Evolutionary conservation across 2,797 vertebrate genomes (phyloP), one percentile per base, ranked within the genome.

Genomic region (Sebastes umbrosus): DNA sequence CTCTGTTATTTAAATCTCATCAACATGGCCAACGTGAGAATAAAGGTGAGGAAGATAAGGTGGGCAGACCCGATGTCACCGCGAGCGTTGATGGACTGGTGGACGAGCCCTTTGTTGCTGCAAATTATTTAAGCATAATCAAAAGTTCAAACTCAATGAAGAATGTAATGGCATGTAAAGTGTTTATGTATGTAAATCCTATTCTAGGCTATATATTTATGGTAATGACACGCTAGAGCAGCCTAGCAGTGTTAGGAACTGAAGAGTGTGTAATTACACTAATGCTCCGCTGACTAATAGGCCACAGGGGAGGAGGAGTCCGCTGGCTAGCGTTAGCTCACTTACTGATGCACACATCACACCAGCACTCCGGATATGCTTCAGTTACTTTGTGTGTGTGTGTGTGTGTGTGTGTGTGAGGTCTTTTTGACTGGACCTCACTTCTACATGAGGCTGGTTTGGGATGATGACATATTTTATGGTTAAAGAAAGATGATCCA

Each of bases 251-350:
- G 22, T 85, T 85, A 82, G 83, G 83, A 93, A 87, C 83, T 91
- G 89, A 94, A 82, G 79, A 92, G 90, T 94, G 91, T 93, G 92
- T 94, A 94, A 95, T 94, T 94, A 94, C 91, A 93, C 90, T 92
- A 92, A 93, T 93, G 91, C 93, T 91, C 88, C 31, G 7, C 88
- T 92, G 90, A 84, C 86, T 93, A 92, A 94, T 90, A 84, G 93
- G 88, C 92, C 93, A 92, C 91, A 88, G 91, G 93, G 90, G 90
- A 93, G 77, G 75, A 72, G 67, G 78, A 77, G 85, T 81, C 88
- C 1, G 54, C 76, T 85, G 83, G 82, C 88, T 87, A 88, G 74
- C 69, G 86, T 83, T 84, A 88, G 87, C 79, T 92, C 79, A 64
- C 77, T 85, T 80, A 80, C 83, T 71, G 69, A 80, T 80, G 84